These are phyloP conservation scores for Colletes collaris DNA, from an alignment of 2,888 invertebrate species.

Conservation along the genomic window DNA sequence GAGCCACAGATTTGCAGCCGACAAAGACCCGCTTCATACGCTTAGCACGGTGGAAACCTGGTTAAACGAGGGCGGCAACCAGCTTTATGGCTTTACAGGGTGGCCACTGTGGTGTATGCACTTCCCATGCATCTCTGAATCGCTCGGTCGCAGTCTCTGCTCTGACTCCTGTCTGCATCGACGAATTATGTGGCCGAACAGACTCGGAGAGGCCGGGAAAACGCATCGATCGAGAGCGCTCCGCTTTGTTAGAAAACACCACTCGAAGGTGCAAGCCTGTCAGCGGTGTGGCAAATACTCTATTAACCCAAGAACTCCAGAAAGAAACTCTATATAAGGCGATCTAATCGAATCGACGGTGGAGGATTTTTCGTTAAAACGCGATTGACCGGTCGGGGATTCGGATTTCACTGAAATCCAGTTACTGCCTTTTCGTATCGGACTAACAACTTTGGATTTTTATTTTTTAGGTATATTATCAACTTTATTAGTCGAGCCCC, in stretches of 20 bases:
- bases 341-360: too few relatives aligned
- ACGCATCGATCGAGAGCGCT: slow-evolving; percentile 40
- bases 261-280: background rate
- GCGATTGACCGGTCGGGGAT: too few relatives aligned
- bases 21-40: slow-evolving; percentile 62
- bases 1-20: slow-evolving; percentile 49
- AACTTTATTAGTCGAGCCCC: too few relatives aligned
- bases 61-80: slow-evolving; percentile 67
- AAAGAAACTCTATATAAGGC: too few relatives aligned
- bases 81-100: slow-evolving; percentile 62
- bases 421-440: too few relatives aligned
- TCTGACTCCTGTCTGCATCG: slow-evolving; percentile 55
- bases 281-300: background rate
- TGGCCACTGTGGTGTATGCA: slow-evolving; percentile 56
- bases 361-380: too few relatives aligned
- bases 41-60: slow-evolving; percentile 63
- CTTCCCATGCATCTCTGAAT: slow-evolving; percentile 56
- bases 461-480: too few relatives aligned
- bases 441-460: too few relatives aligned
- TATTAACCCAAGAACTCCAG: background rate
- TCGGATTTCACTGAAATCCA: too few relatives aligned
- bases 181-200: slow-evolving; percentile 54
- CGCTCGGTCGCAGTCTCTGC: slow-evolving; percentile 44
- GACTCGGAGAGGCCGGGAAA: slow-evolving; percentile 35
- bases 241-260: slow-evolving; percentile 10